These are phyloP conservation scores for Caenorhabditis briggsae DNA, from an alignment of 1,140 invertebrate species.

Conservation along the genomic window DNA sequence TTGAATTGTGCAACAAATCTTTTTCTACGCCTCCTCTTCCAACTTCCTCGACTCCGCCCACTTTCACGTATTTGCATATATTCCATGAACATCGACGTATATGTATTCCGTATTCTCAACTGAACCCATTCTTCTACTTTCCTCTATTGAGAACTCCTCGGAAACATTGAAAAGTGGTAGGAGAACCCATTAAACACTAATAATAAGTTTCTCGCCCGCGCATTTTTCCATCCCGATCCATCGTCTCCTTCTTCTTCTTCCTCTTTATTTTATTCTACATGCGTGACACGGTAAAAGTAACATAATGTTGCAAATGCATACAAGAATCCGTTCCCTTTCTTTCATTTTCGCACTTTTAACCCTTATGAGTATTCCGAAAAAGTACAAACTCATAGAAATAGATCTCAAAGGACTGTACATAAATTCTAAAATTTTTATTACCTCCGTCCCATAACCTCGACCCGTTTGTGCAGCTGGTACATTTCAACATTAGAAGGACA, in stretches of 20 bases:
- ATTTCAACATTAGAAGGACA: slow-evolving; percentile 48
- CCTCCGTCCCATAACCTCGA: neutral
- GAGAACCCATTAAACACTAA: slow-evolving; percentile 54
- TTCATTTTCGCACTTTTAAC: too few relatives aligned
- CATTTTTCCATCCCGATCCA: slow-evolving; percentile 50
- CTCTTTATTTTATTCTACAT: too few relatives aligned
- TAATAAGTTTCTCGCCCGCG: slow-evolving; percentile 50
- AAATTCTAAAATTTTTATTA: neutral
- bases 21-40: neutral
- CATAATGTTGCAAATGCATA: slow-evolving; percentile 54
- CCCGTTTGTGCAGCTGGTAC: slow-evolving; percentile 23
- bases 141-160: slow-evolving; percentile 24
- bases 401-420: too few relatives aligned
- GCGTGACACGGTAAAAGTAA: slow-evolving; percentile 21
- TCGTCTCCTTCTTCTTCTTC: neutral
- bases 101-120: slow-evolving; percentile 11
- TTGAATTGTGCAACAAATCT: too few relatives aligned
- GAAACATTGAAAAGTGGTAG: slow-evolving; percentile 22
- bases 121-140: slow-evolving; percentile 16
- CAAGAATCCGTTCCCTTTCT: slow-evolving; percentile 9
- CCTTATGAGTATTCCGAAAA: too few relatives aligned
- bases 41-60: neutral
- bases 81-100: neutral
- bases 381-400: too few relatives aligned
- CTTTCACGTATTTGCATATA: slow-evolving; percentile 28